These are phyloP conservation scores for Oreotragus oreotragus DNA, from an alignment of 2,113 vertebrate species.

Conservation along the genomic window DNA sequence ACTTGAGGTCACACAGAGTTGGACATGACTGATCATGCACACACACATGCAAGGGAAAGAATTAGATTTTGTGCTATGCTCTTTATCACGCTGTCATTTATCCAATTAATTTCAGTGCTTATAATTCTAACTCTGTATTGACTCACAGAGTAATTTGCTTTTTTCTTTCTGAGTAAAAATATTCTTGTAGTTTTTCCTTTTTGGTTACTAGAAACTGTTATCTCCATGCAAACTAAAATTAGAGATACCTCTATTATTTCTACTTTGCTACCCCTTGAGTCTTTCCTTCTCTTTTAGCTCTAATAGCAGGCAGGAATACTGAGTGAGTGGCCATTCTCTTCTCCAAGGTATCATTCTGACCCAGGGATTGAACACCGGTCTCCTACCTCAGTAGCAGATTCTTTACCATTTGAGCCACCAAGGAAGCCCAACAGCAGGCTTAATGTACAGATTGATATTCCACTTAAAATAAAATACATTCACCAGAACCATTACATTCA, in stretches of 20 bases:
- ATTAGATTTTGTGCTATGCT: not conserved
- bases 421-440: not conserved
- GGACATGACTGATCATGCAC: not conserved
- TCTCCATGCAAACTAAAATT: not conserved
- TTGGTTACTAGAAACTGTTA: slow-evolving; percentile 25
- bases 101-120: not conserved
- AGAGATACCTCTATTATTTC: not conserved
- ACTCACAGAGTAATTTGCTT: not conserved
- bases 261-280: not conserved
- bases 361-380: not conserved
- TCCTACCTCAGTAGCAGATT: not conserved
- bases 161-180: not conserved
- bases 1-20: not conserved
- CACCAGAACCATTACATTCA: not conserved
- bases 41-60: not conserved
- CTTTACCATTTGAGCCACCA: not conserved
- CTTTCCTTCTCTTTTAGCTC: not conserved
- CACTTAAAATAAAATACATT: not conserved
- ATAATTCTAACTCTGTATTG: not conserved
- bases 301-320: not conserved
- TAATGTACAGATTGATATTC: not conserved
- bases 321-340: not conserved
- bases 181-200: not conserved
- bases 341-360: not conserved
- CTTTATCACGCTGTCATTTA: not conserved